phyloP scores from a whole-genome alignment of 2,888 invertebrate species.

The Chorisops tibialis region DNA sequence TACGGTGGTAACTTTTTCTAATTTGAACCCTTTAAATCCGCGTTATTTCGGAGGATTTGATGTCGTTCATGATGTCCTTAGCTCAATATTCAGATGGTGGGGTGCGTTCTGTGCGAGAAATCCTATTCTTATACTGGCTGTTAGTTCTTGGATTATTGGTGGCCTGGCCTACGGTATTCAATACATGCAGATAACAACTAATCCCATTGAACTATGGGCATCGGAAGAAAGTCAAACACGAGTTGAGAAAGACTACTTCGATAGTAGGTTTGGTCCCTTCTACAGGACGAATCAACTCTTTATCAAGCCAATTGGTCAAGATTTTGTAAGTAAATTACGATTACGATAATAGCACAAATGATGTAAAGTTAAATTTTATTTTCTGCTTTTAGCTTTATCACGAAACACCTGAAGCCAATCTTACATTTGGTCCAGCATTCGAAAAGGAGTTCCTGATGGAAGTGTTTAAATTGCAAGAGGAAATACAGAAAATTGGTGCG shows the following conservation, averaged over 20 bases:
- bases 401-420: slow-evolving; percentile 47
- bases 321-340: slow-evolving; percentile 50
- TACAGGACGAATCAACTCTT: slow-evolving; percentile 88
- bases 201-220: slow-evolving; percentile 94
- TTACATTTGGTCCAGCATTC: slow-evolving; percentile 76
- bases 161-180: slow-evolving; percentile 65
- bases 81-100: slow-evolving; percentile 51
- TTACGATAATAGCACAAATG: neutral
- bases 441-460: slow-evolving; percentile 69
- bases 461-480: slow-evolving; percentile 67
- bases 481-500: slow-evolving; percentile 59
- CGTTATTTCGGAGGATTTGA: slow-evolving; percentile 46
- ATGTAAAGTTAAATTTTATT: neutral
- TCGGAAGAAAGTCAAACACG: slow-evolving; percentile 75
- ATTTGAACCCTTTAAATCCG: slow-evolving; percentile 16
- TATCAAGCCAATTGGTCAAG: slow-evolving; percentile 62
- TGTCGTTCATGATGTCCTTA: slow-evolving; percentile 40
- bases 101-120: slow-evolving; percentile 63
- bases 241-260: slow-evolving; percentile 81
- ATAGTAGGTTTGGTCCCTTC: slow-evolving; percentile 82
- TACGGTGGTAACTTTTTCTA: slow-evolving; percentile 21
- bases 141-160: slow-evolving; percentile 60
- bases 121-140: slow-evolving; percentile 62
- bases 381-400: slow-evolving; percentile 43
- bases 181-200: slow-evolving; percentile 70